Base-by-base conservation (phyloP, 1,140 invertebrate genomes). In the Drosophila biarmipes region DNA sequence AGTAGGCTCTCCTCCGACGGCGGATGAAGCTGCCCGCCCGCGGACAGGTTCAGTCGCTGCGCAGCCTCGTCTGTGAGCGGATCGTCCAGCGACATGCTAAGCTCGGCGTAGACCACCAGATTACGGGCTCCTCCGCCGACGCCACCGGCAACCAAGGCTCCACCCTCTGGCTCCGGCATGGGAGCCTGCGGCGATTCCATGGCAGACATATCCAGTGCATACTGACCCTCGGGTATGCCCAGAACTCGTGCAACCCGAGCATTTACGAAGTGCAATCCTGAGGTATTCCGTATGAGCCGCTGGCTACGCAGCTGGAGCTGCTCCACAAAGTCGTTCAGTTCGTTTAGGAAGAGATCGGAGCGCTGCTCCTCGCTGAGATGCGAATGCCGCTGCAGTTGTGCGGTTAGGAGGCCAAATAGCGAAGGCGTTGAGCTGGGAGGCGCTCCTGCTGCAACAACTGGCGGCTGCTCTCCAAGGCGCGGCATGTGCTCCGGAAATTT, bases 171-270 rank as follows among this genome's bases (percentile, higher is more conserved):
- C 14, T 87, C 82, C 1, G 79, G 84, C 6, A 67, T 78, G 6
- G 84, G 84, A 10, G 84, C 80, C 42, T 74, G 80, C 27, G 68
- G 57, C 8, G 86, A 90, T 31, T 90, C 91, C 68, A 92, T 91
- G 0, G 91, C 90, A 10, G 80, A 82, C 82, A 92, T 81, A 51
- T 92, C 91, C 35, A 92, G 31, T 2, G 90, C 86, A 66, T 92
- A 92, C 52, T 92, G 91, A 35, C 91, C 91, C 67, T 92, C 91
- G 14, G 91, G 91, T 53, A 92, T 92, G 24, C 89, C 90, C 35
- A 92, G 24, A 0, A 92, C 78, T 1, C 90, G 84, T 1, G 91
- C 76, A 14, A 74, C 82, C 2, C 86, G 72, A 0, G 84, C 71
- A 48, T 77, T 82, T 1, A 92, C 84, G 31, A 92, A 92, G 45